Evolutionary conservation across 2,888 invertebrate species (phyloP), one percentile per base, ranked within the genome.

Genomic region (Callosobruchus maculatus): DNA sequence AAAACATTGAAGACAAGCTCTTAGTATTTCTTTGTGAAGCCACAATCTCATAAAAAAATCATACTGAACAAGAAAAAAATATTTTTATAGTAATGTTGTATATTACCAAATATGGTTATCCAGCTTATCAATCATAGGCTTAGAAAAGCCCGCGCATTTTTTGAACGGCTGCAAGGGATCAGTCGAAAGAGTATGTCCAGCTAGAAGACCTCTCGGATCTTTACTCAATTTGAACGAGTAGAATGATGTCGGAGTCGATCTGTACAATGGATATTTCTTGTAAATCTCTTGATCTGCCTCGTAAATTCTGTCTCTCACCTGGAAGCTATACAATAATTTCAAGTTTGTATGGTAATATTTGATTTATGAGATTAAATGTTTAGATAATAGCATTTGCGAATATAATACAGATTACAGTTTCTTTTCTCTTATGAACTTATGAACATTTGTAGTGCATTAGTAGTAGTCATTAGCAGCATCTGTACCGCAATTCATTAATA

Each of bases 231-330:
- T 70, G 30, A 22, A 70, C 20, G 70, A 70, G 30, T 70, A 70
- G 22, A 22, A 70, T 18, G 70, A 70, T 26, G 70, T 70, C 18
- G 70, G 70, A 7, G 22, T 26, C 20, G 70, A 70, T 4, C 26
- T 70, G 20, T 70, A 70, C 26, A 70, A 70, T 22, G 70, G 70
- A n/a, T 70, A 70, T 20, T 70, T 70, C 26, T 22, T 22, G 22
- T 70, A 26, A 9, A 22, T 22, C 21, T 70, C 26, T 70, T 70
- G 22, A 13, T 49, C 49, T 49, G 49, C 49, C 13, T 49, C 49
- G 49, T 49, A 49, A 18, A 49, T 18, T 49, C 18, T 49, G 49
- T 49, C 49, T 13, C 49, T 49, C 49, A 49, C 49, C 49, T 49
- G 49, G 13, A 49, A 49, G 49, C 49, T 49, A 18, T 49, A 1